These are phyloP conservation scores for Mesaphorura yosii DNA, from an alignment of 1,140 invertebrate genomes.

Conservation along the genomic window DNA sequence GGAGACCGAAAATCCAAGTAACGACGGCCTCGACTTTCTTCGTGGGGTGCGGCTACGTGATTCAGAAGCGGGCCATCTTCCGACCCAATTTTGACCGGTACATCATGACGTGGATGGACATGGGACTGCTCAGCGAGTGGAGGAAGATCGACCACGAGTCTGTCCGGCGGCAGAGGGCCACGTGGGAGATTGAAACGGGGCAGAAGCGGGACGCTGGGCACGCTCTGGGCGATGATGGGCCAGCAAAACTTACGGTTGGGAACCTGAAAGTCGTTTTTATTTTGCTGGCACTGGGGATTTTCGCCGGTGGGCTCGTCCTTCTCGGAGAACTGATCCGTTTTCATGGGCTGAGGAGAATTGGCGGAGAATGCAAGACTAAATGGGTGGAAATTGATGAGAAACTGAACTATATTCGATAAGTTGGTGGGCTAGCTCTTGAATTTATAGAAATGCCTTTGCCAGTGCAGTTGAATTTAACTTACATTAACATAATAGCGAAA, in stretches of 20 bases:
- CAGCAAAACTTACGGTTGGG: not conserved
- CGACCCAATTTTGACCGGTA: constrained; percentile 11
- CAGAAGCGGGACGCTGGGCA: not conserved
- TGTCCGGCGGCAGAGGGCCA: not conserved
- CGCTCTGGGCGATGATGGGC: not conserved
- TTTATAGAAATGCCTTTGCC: too few species aligned
- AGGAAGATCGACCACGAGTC: not conserved
- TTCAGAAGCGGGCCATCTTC: constrained; percentile 12
- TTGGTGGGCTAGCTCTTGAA: too few species aligned
- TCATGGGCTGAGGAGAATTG: too few species aligned
- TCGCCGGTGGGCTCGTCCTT: too few species aligned
- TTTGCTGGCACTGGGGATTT: not conserved
- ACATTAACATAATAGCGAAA: too few species aligned
- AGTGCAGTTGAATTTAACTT: too few species aligned
- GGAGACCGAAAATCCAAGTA: not conserved
- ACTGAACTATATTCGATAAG: too few species aligned
- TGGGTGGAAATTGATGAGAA: too few species aligned
- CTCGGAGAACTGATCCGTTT: too few species aligned
- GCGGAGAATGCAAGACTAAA: too few species aligned
- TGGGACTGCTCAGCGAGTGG: not conserved
- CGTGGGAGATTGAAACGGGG: too few species aligned
- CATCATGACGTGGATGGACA: not conserved
- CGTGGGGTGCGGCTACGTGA: constrained; percentile 8
- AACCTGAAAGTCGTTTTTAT: not conserved
- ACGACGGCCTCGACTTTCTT: constrained; percentile 4